phyloP scores from a whole-genome alignment of 2,113 vertebrate species.

The Pavo muticus region DNA sequence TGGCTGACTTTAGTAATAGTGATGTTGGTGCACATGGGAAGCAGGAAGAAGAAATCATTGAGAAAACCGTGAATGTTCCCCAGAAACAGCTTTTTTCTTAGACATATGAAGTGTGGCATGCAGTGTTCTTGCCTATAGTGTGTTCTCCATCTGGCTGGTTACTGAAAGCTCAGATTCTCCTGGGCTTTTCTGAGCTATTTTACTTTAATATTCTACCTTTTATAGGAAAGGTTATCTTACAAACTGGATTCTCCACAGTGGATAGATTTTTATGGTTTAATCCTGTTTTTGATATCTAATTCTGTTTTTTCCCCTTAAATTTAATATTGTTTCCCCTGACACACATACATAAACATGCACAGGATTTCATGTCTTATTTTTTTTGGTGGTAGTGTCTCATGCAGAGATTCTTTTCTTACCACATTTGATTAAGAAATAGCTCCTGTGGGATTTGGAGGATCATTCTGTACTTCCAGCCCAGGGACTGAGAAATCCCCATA shows the following conservation, averaged over 20 bases:
- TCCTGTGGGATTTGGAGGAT: constrained; percentile 37
- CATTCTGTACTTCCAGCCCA: constrained; percentile 28
- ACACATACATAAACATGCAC: constrained; percentile 14
- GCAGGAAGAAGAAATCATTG: not conserved
- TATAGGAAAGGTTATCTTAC: constrained; percentile 72
- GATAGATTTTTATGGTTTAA: constrained; percentile 71
- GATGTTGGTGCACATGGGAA: not conserved
- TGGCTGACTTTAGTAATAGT: constrained; percentile 1
- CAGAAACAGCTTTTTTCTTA: constrained; percentile 1
- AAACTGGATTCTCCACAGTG: constrained; percentile 67
- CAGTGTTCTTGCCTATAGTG: constrained; percentile 53
- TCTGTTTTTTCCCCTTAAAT: constrained; percentile 61
- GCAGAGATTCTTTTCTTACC: constrained; percentile 47
- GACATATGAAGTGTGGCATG: constrained; percentile 16
- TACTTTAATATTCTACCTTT: constrained; percentile 74
- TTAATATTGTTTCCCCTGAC: constrained; percentile 49
- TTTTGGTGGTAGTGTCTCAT: constrained; percentile 18
- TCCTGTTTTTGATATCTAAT: constrained; percentile 67
- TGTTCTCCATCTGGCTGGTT: constrained; percentile 70
- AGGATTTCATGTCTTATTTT: constrained; percentile 13
- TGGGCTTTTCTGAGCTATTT: constrained; percentile 73
- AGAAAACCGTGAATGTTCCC: not conserved
- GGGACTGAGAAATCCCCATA: not conserved
- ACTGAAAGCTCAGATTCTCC: constrained; percentile 61
- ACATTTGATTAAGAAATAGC: constrained; percentile 50